A percentile compares a stretch with the other conserved stretches of the same genome.
These are phyloP conservation scores for Biston betularia DNA, from an alignment of 2,888 invertebrate genomes.

Conservation along the genomic window DNA sequence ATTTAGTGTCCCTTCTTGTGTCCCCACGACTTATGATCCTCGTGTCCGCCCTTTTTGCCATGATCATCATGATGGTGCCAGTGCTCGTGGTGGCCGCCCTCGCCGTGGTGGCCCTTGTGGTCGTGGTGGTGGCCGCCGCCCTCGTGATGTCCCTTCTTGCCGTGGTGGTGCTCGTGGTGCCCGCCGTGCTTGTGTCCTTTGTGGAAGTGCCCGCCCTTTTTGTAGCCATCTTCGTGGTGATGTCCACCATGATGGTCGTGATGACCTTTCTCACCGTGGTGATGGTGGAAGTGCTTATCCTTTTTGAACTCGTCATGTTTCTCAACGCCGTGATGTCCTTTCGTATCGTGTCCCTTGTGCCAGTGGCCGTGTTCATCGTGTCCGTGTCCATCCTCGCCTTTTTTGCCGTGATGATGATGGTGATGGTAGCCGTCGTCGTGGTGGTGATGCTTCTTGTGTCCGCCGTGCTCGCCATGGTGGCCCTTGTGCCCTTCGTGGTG, in stretches of 20 bases:
- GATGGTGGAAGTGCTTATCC: conserved; percentile 93
- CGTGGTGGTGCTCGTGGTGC: conserved; percentile 90
- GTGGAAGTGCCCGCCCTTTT: conserved; percentile 92
- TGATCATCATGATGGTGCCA: conserved; percentile 89
- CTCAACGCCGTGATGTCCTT: conserved; percentile 93
- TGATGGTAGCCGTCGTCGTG: conserved; percentile 88
- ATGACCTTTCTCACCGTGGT: conserved; percentile 91
- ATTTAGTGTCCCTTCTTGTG: conserved; percentile 81
- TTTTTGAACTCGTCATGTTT: conserved; percentile 93
- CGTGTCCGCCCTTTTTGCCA: conserved; percentile 91
- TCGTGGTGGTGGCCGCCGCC: conserved; percentile 91
- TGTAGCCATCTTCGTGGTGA: conserved; percentile 91
- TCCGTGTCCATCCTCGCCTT: conserved; percentile 85
- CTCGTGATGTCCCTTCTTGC: conserved; percentile 91
- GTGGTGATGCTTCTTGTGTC: conserved; percentile 87
- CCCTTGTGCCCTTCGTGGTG: conserved; percentile 88
- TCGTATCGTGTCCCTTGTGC: conserved; percentile 93
- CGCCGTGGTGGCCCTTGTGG: conserved; percentile 91
- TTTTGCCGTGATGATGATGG: conserved; percentile 87
- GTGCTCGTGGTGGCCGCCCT: conserved; percentile 91
- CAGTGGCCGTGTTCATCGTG: conserved; percentile 87
- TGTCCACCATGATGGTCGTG: conserved; percentile 91
- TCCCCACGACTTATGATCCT: conserved; percentile 92
- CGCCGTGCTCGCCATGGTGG: conserved; percentile 86
- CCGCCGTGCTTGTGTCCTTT: conserved; percentile 91